A percentile compares a stretch with the other conserved stretches of the same genome.
These are phyloP conservation scores for Ectemnius cavifrons DNA, from an alignment of 2,888 invertebrate species.

Conservation along the genomic window DNA sequence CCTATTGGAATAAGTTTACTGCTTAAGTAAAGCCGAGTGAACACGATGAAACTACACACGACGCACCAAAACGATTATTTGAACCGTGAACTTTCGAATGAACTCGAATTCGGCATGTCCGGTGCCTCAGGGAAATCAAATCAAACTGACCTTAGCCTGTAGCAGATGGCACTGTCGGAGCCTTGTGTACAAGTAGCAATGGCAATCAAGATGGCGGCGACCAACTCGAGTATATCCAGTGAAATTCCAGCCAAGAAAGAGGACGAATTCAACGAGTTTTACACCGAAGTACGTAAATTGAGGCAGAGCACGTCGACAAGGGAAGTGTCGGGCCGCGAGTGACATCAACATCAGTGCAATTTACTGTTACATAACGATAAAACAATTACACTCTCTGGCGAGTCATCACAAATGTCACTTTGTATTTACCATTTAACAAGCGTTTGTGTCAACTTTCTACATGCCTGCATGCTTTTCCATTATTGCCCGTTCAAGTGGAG, in stretches of 20 bases:
- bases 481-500: too few relatives aligned
- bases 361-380: conserved; percentile 39
- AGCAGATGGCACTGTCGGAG: conserved; percentile 18
- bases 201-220: conserved; percentile 74
- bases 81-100: not conserved
- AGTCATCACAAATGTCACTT: conserved; percentile 49
- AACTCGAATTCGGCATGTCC: not conserved
- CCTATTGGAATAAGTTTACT: too few relatives aligned
- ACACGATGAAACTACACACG: too few relatives aligned
- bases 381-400: conserved; percentile 20
- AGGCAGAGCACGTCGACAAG: not conserved
- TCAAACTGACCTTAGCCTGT: not conserved
- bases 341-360: conserved; percentile 20
- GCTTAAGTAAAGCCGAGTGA: too few relatives aligned
- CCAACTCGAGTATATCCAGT: conserved; percentile 72
- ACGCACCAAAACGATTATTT: not conserved
- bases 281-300: conserved; percentile 85
- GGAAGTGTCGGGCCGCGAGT: conserved; percentile 6
- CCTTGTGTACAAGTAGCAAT: conserved; percentile 28
- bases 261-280: conserved; percentile 89
- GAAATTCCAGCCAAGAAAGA: conserved; percentile 79
- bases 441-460: conserved; percentile 6
- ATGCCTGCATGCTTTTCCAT: too few relatives aligned
- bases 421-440: conserved; percentile 33
- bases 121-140: too few relatives aligned